A percentile compares a stretch with the other conserved stretches of the same genome.
Evolutionary conservation across 2,888 invertebrate species (phyloP).

Genomic region (Philaethria dido): DNA sequence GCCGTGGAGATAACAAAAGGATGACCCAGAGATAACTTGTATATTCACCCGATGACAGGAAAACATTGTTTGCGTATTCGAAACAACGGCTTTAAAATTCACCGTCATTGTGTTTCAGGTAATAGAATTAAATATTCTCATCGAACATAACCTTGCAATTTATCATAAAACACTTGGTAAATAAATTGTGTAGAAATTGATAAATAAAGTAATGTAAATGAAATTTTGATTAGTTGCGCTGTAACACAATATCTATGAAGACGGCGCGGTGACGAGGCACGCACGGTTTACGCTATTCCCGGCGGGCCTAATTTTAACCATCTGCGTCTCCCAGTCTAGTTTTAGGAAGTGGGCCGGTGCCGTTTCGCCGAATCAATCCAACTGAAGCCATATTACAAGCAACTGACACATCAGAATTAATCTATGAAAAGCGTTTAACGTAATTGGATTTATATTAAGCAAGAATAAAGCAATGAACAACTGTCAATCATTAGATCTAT

Average conservation of each 20-base stretch:
- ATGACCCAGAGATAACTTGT: slow-evolving; percentile 74
- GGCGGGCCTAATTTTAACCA: slow-evolving; percentile 83
- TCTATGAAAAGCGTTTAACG: slow-evolving; percentile 17
- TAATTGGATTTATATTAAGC: slow-evolving; percentile 71
- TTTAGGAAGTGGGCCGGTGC: slow-evolving; percentile 80
- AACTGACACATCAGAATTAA: slow-evolving; percentile 18
- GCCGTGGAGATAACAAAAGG: slow-evolving; percentile 78
- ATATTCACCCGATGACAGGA: slow-evolving; percentile 74
- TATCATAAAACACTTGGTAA: neutral
- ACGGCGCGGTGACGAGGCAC: slow-evolving; percentile 68
- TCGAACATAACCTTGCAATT: neutral
- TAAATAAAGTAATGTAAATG: neutral
- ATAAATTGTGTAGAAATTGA: neutral
- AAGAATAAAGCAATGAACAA: slow-evolving; percentile 64
- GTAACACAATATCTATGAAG: slow-evolving; percentile 76
- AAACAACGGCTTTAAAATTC: slow-evolving; percentile 34
- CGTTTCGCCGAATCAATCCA: slow-evolving; percentile 68
- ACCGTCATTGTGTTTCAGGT: slow-evolving; percentile 63
- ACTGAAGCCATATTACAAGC: slow-evolving; percentile 44
- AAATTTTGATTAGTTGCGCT: slow-evolving; percentile 56
- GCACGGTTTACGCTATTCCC: slow-evolving; percentile 79
- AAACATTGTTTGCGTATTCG: slow-evolving; percentile 70
- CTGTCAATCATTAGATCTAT: slow-evolving; percentile 73
- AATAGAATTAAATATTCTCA: slow-evolving; percentile 2
- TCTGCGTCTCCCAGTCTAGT: slow-evolving; percentile 81